Evolutionary conservation across 2,113 vertebrate species (phyloP).

Genomic region (Entomyzon cyanotis): DNA sequence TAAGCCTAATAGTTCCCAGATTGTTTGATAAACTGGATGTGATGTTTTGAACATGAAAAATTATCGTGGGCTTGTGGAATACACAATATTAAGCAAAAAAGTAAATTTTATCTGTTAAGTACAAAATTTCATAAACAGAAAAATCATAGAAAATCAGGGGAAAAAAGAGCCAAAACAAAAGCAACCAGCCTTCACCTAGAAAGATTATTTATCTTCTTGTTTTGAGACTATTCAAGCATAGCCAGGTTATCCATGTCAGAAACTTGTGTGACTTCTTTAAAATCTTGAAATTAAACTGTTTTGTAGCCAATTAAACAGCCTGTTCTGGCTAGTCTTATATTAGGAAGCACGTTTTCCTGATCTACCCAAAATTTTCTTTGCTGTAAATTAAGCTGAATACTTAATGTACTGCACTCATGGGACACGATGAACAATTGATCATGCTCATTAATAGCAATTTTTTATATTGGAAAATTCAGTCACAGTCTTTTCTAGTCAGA

Average conservation of each 20-base stretch:
- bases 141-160: background rate
- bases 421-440: background rate
- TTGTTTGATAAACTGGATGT: background rate
- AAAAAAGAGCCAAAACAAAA: background rate
- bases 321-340: background rate
- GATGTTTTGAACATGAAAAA: background rate
- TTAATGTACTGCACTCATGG: background rate
- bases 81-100: background rate
- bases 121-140: background rate
- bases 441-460: background rate
- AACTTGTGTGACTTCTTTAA: background rate
- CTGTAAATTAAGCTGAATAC: background rate
- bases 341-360: background rate
- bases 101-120: background rate
- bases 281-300: background rate
- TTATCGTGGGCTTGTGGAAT: background rate
- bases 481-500: background rate
- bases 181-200: background rate
- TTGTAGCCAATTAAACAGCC: background rate
- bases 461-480: background rate
- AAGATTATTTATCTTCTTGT: background rate
- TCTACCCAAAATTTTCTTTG: background rate
- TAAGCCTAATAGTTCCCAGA: background rate
- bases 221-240: background rate
- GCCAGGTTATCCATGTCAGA: background rate